Conservation (phyloP, 2,888 invertebrate species). For the Crematogaster levior region DNA sequence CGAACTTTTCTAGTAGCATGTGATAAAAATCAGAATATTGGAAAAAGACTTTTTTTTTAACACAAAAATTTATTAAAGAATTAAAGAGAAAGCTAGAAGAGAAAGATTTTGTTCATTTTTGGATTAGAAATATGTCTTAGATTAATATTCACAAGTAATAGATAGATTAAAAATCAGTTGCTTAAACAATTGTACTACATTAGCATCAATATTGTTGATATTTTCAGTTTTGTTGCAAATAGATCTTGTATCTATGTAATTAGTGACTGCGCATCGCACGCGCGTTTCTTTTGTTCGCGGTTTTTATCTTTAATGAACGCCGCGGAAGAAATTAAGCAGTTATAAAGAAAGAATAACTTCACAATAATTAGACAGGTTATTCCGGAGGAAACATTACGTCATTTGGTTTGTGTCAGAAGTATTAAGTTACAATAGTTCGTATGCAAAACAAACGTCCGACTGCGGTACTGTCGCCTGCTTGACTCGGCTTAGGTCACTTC, state of each 20-base stretch:
- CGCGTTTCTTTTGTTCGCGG: neutral
- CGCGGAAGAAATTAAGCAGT: slow-evolving; percentile 3
- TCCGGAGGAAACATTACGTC: slow-evolving; percentile 55
- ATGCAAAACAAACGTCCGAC: slow-evolving; percentile 55
- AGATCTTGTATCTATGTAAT: slow-evolving; percentile 21
- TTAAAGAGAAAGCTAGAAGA: neutral
- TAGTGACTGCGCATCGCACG: neutral
- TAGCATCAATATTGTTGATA: neutral
- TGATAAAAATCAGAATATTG: neutral
- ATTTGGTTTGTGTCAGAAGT: slow-evolving; percentile 64
- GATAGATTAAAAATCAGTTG: neutral
- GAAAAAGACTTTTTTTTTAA: neutral
- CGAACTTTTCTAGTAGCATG: neutral
- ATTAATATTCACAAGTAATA: neutral
- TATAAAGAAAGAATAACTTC: slow-evolving; percentile 47
- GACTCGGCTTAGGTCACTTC: slow-evolving; percentile 50
- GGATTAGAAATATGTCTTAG: neutral
- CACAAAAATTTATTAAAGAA: neutral
- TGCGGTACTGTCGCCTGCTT: slow-evolving; percentile 50
- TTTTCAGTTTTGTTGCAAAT: slow-evolving; percentile 3
- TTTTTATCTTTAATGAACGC: slow-evolving; percentile 20
- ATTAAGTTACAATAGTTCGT: slow-evolving; percentile 63
- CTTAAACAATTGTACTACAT: neutral
- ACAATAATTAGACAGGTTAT: slow-evolving; percentile 29
- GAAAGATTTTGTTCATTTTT: neutral